Base-by-base conservation (phyloP, 2,888 invertebrate species). In the Pyrochroa serraticornis region DNA sequence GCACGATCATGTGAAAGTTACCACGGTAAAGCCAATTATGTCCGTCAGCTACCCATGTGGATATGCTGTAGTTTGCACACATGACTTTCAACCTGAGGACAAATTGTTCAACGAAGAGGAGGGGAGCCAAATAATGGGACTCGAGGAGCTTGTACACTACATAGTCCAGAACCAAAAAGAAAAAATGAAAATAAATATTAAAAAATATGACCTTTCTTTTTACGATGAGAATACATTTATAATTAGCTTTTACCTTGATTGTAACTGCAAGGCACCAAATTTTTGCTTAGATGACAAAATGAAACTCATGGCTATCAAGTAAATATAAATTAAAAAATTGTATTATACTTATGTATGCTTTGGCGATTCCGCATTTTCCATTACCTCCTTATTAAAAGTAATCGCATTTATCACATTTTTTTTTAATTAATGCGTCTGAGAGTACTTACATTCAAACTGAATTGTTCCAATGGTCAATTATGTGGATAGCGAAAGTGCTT, bases 161-260 rank as follows among this genome's bases (percentile, higher is more conserved):
- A 37, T n/a, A 37, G 37, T 37, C 37, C 37, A 37, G 10, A 9
- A n/a, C 37, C 37, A 37, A 37, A 37, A 37, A 37, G 37, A 6
- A 9, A 10, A 37, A 37, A n/a, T 37, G 37, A 37, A 37, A 37
- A 37, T 37, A n/a, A 37, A 37, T 37, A 37, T 37, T 8, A 37
- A 37, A n/a, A 10, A 37, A 6, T 37, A 1, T 37, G 5, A 9
- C 9, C 6, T 37, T 6, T n/a, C 8, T 9, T 37, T 37, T 37
- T 37, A 37, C 1, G 10, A 1, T 37, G 37, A 6, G 10, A 1
- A 37, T 37, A 37, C 37, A n/a, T 37, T 37, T 37, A 37, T n/a
- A 37, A 37, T n/a, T 37, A 9, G 37, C 37, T 8, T 37, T 37
- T 37, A 37, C n/a, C 37, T 37, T 1, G 37, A 37, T 37, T 37